Evolutionary conservation across 2,888 invertebrate species (phyloP).

Genomic region (Brachyopa scutellaris): DNA sequence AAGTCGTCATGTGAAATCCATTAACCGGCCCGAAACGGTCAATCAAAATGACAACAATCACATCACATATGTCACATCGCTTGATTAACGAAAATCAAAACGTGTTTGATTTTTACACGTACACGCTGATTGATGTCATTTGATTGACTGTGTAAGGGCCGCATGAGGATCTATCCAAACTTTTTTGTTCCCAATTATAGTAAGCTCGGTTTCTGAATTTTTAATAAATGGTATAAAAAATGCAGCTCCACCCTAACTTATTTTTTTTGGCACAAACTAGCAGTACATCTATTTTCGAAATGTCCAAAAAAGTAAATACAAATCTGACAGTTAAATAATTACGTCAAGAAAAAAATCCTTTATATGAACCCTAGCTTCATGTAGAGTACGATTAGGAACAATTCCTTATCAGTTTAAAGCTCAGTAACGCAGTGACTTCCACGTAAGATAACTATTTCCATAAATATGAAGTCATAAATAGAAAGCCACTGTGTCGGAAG

Average conservation of each 20-base stretch:
- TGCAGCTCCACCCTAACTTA: neutral
- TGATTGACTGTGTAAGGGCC: no score
- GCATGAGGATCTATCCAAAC: no score
- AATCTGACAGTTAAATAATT: neutral
- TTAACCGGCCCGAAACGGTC: no score
- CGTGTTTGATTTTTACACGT: no score
- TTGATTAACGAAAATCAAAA: no score
- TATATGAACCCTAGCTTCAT: neutral
- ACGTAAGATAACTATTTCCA: neutral
- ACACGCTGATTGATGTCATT: no score
- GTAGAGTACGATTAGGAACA: neutral
- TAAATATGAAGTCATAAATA: slow-evolving; percentile 18
- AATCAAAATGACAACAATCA: no score
- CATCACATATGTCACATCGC: no score
- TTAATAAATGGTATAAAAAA: neutral
- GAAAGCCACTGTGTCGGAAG: neutral
- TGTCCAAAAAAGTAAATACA: neutral
- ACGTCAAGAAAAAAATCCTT: neutral
- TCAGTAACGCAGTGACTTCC: neutral
- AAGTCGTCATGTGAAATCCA: no score
- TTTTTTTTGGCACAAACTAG: neutral
- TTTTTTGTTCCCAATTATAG: no score
- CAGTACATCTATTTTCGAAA: neutral
- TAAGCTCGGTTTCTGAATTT: no score
- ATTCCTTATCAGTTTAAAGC: slow-evolving; percentile 15